Percentiles rank a stretch among this genome's conserved stretches.
These are phyloP conservation scores for Chionis minor DNA, from an alignment of 2,113 vertebrate genomes.

Conservation along the genomic window DNA sequence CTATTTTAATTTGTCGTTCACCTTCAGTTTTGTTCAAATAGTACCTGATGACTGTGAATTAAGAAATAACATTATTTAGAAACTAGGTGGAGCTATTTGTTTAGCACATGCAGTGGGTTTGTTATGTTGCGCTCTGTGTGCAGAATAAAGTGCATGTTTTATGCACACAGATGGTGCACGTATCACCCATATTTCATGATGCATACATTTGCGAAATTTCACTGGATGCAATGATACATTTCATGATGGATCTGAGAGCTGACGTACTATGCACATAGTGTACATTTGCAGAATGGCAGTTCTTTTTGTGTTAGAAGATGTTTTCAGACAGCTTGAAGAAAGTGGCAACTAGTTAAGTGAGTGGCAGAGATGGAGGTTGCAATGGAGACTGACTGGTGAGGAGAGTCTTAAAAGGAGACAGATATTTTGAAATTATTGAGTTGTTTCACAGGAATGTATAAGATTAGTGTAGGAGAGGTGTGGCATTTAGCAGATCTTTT, in stretches of 20 bases:
- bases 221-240: not conserved
- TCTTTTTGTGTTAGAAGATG: not conserved
- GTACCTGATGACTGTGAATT: not conserved
- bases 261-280: not conserved
- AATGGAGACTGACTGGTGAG: not conserved
- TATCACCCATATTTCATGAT: not conserved
- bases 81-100: not conserved
- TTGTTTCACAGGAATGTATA: not conserved
- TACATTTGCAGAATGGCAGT: not conserved
- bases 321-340: not conserved
- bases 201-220: not conserved
- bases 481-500: not conserved
- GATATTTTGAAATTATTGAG: not conserved
- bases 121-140: not conserved
- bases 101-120: not conserved
- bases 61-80: not conserved
- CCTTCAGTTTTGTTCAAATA: not conserved
- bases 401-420: not conserved
- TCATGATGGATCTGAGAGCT: not conserved
- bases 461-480: not conserved
- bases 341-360: not conserved
- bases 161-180: not conserved
- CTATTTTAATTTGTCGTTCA: not conserved
- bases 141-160: not conserved
- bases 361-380: not conserved